phyloP scores from a whole-genome alignment of 1,140 invertebrate species.

The Araneus ventricosus region DNA sequence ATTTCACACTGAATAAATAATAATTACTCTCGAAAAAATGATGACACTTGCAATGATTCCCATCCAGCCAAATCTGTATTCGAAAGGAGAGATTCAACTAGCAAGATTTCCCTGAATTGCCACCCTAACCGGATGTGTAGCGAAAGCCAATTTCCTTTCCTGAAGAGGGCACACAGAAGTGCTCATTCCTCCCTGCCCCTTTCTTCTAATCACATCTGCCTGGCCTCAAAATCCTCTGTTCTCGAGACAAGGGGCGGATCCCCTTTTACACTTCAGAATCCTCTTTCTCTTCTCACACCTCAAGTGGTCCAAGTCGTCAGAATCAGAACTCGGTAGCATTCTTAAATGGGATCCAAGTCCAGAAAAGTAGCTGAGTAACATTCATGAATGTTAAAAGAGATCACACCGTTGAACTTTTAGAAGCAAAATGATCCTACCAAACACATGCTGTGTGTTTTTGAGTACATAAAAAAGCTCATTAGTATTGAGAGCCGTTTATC shows the following conservation, averaged over 20 bases:
- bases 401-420: no score
- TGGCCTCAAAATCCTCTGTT: constrained; percentile 4
- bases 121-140: background rate
- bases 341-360: no score
- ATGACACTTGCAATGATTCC: background rate
- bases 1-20: no score
- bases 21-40: no score
- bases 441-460: no score
- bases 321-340: background rate
- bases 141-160: background rate
- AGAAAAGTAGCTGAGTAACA: no score
- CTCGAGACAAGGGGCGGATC: background rate
- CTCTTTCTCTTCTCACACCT: background rate
- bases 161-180: background rate
- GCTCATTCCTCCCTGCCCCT: background rate
- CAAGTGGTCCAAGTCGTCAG: background rate
- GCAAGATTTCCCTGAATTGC: background rate
- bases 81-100: background rate
- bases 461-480: no score
- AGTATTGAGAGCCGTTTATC: no score
- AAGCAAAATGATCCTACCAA: no score
- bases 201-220: constrained; percentile 16
- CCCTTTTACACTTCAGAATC: background rate
- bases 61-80: background rate
- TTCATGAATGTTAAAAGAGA: no score